Evolutionary conservation across 2,113 vertebrate genomes (phyloP).

Genomic region (Chrysochloris asiatica): DNA sequence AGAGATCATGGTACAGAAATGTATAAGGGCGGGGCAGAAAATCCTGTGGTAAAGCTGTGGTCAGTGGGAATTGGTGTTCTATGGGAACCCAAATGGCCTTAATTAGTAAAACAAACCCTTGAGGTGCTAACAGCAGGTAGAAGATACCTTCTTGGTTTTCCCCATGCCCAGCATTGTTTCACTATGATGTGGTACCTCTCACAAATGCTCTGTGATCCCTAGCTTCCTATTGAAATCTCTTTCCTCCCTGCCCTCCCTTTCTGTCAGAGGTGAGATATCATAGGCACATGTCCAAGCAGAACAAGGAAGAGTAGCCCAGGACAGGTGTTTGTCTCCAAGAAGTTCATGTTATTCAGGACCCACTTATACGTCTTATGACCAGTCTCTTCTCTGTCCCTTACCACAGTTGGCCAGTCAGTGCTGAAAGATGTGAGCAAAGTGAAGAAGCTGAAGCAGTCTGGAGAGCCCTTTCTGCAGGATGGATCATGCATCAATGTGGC

Average conservation of each 20-base stretch:
- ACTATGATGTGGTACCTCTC: not conserved
- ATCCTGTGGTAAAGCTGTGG: not conserved
- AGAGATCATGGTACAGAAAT: constrained; percentile 15
- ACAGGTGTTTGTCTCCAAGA: not conserved
- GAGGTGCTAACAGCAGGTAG: not conserved
- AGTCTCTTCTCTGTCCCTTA: constrained; percentile 64
- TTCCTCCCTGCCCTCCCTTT: not conserved
- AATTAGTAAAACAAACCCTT: not conserved
- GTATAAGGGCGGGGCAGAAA: not conserved
- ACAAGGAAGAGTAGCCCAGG: not conserved
- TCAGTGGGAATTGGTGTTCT: not conserved
- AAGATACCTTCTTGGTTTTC: not conserved
- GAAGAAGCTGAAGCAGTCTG: constrained; percentile 96
- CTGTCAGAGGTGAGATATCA: not conserved
- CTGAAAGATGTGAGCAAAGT: constrained; percentile 98
- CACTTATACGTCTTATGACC: not conserved
- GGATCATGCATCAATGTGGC: constrained; percentile 99
- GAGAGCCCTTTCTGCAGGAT: constrained; percentile 98
- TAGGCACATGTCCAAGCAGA: not conserved
- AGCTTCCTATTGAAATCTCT: not conserved
- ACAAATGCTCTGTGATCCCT: not conserved
- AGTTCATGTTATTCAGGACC: not conserved
- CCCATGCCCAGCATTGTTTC: not conserved
- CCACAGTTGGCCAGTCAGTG: constrained; percentile 94
- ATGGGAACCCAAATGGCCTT: not conserved